Evolutionary conservation across 2,888 invertebrate species (phyloP).

Genomic region (Machimus rusticus): DNA sequence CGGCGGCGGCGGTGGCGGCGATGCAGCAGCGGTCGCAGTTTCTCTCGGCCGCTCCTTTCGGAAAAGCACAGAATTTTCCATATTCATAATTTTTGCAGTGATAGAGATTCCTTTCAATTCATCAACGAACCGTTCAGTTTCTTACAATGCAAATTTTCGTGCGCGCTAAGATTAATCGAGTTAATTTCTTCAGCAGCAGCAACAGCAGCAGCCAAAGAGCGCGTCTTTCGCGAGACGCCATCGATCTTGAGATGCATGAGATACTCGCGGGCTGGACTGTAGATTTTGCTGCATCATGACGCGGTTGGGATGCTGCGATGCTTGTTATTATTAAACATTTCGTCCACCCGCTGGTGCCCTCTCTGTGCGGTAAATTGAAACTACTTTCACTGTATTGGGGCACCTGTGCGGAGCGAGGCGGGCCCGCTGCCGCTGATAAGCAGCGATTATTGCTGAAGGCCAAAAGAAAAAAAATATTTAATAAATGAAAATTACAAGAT

Average conservation of each 20-base stretch:
- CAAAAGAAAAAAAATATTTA: background rate
- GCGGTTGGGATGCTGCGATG: background rate
- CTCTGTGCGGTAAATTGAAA: background rate
- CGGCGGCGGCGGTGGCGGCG: background rate
- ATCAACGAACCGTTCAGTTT: background rate
- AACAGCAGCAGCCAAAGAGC: background rate
- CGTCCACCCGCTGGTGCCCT: background rate
- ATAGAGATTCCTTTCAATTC: conserved; percentile 1
- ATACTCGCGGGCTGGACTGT: background rate
- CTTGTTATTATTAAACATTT: conserved; percentile 10
- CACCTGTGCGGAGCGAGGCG: background rate
- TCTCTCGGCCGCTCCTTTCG: background rate
- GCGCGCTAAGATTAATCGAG: background rate
- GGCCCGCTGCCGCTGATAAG: background rate
- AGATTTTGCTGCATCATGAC: background rate
- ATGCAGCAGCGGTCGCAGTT: background rate
- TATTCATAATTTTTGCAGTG: background rate
- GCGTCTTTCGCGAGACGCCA: background rate
- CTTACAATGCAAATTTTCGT: background rate
- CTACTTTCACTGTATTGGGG: conserved; percentile 4
- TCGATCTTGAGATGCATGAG: background rate
- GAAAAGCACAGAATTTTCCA: background rate
- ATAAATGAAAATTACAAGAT: conserved; percentile 6
- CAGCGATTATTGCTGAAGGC: background rate
- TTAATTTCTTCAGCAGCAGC: background rate